phyloP scores from a whole-genome alignment of 1,140 invertebrate genomes.

The Aphaenogaster floridana region DNA sequence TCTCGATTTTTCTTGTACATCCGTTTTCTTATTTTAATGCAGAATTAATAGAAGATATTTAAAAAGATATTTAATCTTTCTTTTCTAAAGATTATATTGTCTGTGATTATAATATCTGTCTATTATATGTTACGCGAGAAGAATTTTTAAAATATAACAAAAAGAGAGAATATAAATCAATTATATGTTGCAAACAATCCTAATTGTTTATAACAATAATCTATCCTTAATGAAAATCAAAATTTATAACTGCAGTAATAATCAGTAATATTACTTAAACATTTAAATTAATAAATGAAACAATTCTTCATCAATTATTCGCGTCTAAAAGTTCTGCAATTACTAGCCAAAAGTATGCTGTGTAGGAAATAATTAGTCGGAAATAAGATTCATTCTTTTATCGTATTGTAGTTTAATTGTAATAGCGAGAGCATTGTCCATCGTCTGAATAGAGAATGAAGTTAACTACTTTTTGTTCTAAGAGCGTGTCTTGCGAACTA shows the following conservation, averaged over 20 bases:
- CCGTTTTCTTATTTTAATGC: background rate
- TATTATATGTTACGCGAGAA: background rate
- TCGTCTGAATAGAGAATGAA: slow-evolving; percentile 48
- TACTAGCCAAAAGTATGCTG: slow-evolving; percentile 17
- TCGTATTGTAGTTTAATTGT: slow-evolving; percentile 31
- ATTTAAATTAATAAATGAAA: background rate
- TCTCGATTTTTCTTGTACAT: background rate
- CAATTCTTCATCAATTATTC: slow-evolving; percentile 24
- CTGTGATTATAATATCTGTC: background rate
- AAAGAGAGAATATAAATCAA: background rate
- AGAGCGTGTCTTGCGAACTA: slow-evolving; percentile 23
- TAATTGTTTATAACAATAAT: background rate
- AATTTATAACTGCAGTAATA: background rate
- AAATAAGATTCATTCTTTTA: slow-evolving; percentile 32
- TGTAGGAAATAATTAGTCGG: slow-evolving; percentile 33
- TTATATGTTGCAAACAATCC: background rate
- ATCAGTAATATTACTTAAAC: background rate
- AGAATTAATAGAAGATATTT: background rate
- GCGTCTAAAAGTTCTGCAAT: slow-evolving; percentile 16
- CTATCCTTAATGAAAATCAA: background rate
- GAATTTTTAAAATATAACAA: background rate
- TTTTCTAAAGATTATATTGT: background rate
- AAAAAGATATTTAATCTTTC: background rate
- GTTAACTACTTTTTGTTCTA: slow-evolving; percentile 46
- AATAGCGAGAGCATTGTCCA: slow-evolving; percentile 35